Evolutionary conservation across 2,113 vertebrate species (phyloP), one percentile per base, ranked within the genome.

Genomic region (Oryctolagus cuniculus): DNA sequence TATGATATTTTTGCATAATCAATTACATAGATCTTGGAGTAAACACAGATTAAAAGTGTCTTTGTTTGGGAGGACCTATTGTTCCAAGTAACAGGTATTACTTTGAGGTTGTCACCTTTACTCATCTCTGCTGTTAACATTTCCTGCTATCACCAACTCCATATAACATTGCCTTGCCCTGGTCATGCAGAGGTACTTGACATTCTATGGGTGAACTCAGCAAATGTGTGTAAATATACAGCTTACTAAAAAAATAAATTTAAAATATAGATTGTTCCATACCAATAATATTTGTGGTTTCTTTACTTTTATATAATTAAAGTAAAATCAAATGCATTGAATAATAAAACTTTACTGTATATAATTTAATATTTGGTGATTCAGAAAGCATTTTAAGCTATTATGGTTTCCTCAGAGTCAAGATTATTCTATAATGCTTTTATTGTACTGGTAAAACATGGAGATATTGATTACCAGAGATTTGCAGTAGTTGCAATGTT

Each of bases 301-400:
- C 77, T 11, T 38, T 83, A 83, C 22, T 86, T 96, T 95, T 90
- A 86, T 88, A 53, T 91, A 80, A 90, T 86, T 94, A 94, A 73
- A 94, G 81, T 75, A 36, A 6, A 92, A 66, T 94, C 67, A 92
- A 80, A 80, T 92, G n/a, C 29, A 86, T 69, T 80, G 55, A 93
- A 93, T 4, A 94, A 95, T 94, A 89, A 89, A 91, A 92, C 89
- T 90, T 89, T 78, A 85, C 21, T 70, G 51, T 10, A 24, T n/a
- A 4, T 85, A 94, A 96, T 96, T 90, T 86, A 88, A 94, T 96
- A 31, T 94, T 88, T 93, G 72, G 85, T 89, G 92, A 95, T 75
- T 96, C 79, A 94, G 74, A 96, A 90, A 90, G 44, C 66, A 95
- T 74, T 96, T 92, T 89, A 97, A 88, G 24, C 69, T 94, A 85